Conservation (phyloP, 2,113 vertebrate genomes). For the Neolamprologus falcicula region DNA sequence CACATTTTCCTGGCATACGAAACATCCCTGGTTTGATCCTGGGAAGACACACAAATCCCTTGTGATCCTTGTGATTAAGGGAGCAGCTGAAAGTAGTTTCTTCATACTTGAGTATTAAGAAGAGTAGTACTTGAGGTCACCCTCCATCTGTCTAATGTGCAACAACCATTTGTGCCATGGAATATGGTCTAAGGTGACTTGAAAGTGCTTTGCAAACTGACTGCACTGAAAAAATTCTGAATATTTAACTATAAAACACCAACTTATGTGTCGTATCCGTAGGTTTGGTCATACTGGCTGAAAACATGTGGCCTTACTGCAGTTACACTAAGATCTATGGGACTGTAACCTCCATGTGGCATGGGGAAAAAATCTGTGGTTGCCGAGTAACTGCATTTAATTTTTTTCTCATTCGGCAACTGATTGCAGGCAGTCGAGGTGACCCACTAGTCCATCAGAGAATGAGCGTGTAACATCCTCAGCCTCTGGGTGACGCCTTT, state of each 20-base stretch:
- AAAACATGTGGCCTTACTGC: neutral
- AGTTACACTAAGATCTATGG: neutral
- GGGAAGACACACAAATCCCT: neutral
- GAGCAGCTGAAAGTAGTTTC: neutral
- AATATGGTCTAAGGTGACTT: neutral
- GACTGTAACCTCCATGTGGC: neutral
- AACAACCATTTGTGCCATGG: neutral
- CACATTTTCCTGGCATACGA: neutral
- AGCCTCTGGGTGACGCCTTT: neutral
- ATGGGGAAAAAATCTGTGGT: rapidly evolving
- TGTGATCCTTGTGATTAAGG: neutral
- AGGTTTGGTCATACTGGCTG: neutral
- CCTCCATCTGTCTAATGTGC: neutral
- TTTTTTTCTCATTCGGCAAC: neutral
- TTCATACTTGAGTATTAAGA: neutral
- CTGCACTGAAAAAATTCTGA: neutral
- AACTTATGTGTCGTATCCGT: rapidly evolving
- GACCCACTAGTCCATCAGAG: neutral
- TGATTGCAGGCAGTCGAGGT: neutral
- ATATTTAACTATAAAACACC: neutral
- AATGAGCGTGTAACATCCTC: neutral
- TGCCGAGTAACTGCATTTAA: neutral
- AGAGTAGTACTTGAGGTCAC: rapidly evolving
- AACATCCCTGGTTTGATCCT: neutral
- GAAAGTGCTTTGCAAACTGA: neutral